Conservation (phyloP, 2,888 invertebrate species). For the Himalopsyche tibetana region DNA sequence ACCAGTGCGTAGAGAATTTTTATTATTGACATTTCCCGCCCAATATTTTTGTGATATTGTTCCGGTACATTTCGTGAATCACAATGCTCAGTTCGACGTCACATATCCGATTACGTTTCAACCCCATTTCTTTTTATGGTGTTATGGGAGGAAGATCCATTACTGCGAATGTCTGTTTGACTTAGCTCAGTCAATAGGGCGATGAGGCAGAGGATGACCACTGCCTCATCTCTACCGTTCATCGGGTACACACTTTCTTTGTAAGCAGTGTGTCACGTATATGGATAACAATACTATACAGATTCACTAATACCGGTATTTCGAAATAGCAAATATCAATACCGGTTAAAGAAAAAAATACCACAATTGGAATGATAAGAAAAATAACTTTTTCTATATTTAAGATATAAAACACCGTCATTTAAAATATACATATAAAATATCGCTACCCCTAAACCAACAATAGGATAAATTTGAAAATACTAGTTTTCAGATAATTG, state of each 20-base stretch:
- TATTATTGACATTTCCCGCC: slow-evolving; percentile 21
- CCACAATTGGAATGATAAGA: too few species aligned
- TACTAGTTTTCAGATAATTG: too few species aligned
- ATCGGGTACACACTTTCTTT: slow-evolving; percentile 13
- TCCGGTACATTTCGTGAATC: slow-evolving; percentile 54
- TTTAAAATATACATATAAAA: too few species aligned
- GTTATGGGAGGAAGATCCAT: slow-evolving; percentile 65
- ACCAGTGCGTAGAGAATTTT: not conserved
- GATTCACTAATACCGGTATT: too few species aligned
- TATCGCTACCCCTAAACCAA: too few species aligned
- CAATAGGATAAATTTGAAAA: too few species aligned
- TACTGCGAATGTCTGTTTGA: slow-evolving; percentile 64
- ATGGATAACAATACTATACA: too few species aligned
- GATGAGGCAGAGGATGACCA: slow-evolving; percentile 52
- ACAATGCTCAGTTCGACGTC: slow-evolving; percentile 49
- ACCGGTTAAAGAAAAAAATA: too few species aligned
- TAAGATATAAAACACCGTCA: too few species aligned
- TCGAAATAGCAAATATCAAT: too few species aligned
- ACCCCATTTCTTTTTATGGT: slow-evolving; percentile 65
- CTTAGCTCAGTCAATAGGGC: slow-evolving; percentile 62
- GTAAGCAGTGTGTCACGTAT: too few species aligned
- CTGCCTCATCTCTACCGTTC: slow-evolving; percentile 36
- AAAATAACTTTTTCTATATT: too few species aligned
- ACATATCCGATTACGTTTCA: slow-evolving; percentile 63
- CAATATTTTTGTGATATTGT: slow-evolving; percentile 15